A percentile compares a stretch with the other conserved stretches of the same genome.
Evolutionary conservation across 2,113 vertebrate genomes (phyloP).

Genomic region (human): GRCh38 chr1:67855501-67856000

Average conservation of each 20-base stretch:
- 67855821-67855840: neutral
- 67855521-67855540: neutral
- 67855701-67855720: neutral
- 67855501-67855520: neutral
- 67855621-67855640: neutral
- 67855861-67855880: neutral
- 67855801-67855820: neutral
- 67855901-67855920: neutral
- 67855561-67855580: neutral
- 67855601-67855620: neutral
- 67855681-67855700: neutral
- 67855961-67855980: neutral
- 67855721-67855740: neutral
- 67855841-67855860: neutral
- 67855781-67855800: neutral
- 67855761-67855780: neutral
- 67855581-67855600: neutral
- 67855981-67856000: conserved; percentile 33
- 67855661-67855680: neutral
- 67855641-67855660: neutral
- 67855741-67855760: neutral
- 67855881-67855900: neutral
- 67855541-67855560: neutral
- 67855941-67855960: neutral
- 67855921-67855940: neutral